Percentiles rank a stretch among this genome's conserved stretches.
These are phyloP conservation scores for Lissocephala sabroskyi DNA, from an alignment of 2,888 invertebrate species.

Conservation along the genomic window DNA sequence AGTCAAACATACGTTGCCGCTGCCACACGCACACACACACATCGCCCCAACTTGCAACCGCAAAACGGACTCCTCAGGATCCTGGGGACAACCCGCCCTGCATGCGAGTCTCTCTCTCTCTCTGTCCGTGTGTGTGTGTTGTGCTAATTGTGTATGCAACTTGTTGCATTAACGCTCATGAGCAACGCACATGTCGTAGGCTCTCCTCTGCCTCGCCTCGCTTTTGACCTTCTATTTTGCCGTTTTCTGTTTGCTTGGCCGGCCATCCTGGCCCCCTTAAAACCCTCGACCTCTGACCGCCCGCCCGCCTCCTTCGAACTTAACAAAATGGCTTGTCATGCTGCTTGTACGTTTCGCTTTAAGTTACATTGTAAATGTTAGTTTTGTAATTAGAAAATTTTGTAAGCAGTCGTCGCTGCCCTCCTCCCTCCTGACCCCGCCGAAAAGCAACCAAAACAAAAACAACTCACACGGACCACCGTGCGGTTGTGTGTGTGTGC, in stretches of 20 bases:
- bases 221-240: conserved; percentile 1
- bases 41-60: background rate
- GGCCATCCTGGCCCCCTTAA: no score
- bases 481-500: background rate
- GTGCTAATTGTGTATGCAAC: conserved; percentile 65
- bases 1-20: conserved; percentile 56
- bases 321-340: background rate
- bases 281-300: background rate
- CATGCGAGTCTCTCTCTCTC: background rate
- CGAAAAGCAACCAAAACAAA: no score
- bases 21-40: conserved; percentile 2
- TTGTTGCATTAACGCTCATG: conserved; percentile 43
- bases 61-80: background rate
- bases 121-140: conserved; percentile 15
- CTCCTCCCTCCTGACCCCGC: no score
- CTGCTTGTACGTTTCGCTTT: conserved; percentile 20
- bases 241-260: conserved; percentile 23
- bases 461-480: no score
- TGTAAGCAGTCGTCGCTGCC: conserved; percentile 32
- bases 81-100: background rate
- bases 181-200: background rate
- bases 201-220: background rate
- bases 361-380: conserved; percentile 62
- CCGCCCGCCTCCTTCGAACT: background rate
- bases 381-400: conserved; percentile 64